These are phyloP conservation scores for Echinops telfairi DNA, from an alignment of 2,113 vertebrate genomes.

Conservation along the genomic window DNA sequence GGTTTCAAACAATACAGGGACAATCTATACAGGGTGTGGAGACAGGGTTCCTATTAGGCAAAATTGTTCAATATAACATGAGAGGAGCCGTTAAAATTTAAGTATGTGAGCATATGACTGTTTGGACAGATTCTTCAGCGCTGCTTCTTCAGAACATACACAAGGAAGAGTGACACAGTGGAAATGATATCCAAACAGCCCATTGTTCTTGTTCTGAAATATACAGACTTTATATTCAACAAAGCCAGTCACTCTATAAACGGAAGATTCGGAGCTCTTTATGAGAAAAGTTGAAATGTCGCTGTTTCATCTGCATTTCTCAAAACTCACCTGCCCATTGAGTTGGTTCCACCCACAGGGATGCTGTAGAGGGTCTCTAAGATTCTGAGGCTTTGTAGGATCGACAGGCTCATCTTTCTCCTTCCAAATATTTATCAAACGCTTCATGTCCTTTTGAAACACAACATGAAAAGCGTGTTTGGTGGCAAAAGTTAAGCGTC, in stretches of 20 bases:
- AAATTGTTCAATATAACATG: neutral
- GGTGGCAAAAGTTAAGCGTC: constrained; percentile 63
- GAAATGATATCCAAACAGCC: neutral
- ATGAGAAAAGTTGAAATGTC: constrained; percentile 60
- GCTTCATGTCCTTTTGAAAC: constrained; percentile 64
- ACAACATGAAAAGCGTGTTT: constrained; percentile 63
- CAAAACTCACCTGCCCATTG: constrained; percentile 20
- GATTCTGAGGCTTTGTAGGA: no score
- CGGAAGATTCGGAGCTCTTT: constrained; percentile 55
- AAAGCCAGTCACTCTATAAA: constrained; percentile 40
- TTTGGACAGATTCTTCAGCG: neutral
- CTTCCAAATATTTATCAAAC: constrained; percentile 63
- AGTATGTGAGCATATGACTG: constrained; percentile 49
- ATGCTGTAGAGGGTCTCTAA: no score
- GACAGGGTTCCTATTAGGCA: constrained; percentile 37
- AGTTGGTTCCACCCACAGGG: no score
- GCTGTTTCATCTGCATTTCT: constrained; percentile 61
- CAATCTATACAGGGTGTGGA: neutral
- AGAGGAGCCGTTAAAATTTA: constrained; percentile 31
- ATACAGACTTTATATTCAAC: neutral
- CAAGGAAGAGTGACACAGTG: neutral
- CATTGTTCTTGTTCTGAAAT: constrained; percentile 19
- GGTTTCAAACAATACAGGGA: neutral
- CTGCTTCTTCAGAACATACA: neutral
- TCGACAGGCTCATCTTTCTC: no score